Evolutionary conservation across 2,888 invertebrate genomes (phyloP), one percentile per base, ranked within the genome.

Genomic region (Epinotia bilunana): DNA sequence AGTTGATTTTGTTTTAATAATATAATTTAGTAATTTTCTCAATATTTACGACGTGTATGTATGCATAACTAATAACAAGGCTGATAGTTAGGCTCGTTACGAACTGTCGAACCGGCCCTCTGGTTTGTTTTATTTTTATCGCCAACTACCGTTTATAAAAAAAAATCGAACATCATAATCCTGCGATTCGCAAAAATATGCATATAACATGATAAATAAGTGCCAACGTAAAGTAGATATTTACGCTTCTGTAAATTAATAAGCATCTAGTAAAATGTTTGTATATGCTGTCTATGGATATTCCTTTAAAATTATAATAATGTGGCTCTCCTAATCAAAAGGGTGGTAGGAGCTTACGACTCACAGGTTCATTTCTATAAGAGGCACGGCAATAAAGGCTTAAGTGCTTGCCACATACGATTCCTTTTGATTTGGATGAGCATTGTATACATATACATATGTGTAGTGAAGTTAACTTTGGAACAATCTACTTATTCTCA

Each of bases 401-500:
- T 39, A 39, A 39, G 9, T 9, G 1, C 9, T 9, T 39, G 39
- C 39, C 4, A 39, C 39, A 39, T 39, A 39, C 9, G 33, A 4
- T 39, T 9, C 9, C 39, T 39, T 39, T 39, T 39, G 39, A 2
- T 39, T 39, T 39, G 9, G 39, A 9, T 39, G 39, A 9, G 1
- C 9, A 39, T 39, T 39, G 39, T 1, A 39, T 39, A 39, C 39
- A 33, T 13, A 43, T 43, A n/a, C 16, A 23, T 65, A 65, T 16
- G 65, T 60, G 70, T 64, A 57, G 49, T 64, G 12, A 58, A 13
- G 33, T 28, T 5, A 61, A 13, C 64, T 53, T 74, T 13, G 4
- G 70, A 64, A n/a, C 33, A 39, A 46, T 69, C 33, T 58, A 64
- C 39, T 70, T 60, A 65, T 74, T 65, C 70, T 64, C 63, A 63